Evolutionary conservation across 2,797 vertebrate genomes (phyloP).

Genomic region (Ispidina lecontei): DNA sequence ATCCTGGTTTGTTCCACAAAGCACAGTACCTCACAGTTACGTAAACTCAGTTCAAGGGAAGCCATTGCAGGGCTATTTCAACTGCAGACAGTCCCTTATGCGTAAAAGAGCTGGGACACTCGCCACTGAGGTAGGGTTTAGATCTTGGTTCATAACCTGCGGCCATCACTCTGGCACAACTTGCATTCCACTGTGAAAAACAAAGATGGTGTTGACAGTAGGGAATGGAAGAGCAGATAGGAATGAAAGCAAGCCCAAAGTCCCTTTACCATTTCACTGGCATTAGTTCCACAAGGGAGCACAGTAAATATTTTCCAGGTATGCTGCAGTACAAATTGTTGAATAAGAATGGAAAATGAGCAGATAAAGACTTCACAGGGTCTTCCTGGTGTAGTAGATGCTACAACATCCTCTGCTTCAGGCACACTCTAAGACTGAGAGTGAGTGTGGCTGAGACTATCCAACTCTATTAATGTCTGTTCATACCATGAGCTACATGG

Average conservation of each 20-base stretch:
- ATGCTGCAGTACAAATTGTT: neutral
- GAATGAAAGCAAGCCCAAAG: neutral
- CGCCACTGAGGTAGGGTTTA: neutral
- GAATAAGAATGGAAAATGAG: neutral
- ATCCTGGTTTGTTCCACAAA: neutral
- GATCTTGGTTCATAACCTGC: neutral
- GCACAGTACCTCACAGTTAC: neutral
- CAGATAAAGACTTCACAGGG: neutral
- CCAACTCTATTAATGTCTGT: rapidly evolving
- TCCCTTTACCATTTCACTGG: neutral
- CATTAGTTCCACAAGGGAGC: neutral
- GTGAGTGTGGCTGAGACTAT: neutral
- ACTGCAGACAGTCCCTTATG: neutral
- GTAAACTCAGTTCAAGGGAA: neutral
- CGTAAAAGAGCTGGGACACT: neutral
- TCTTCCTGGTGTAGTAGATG: neutral
- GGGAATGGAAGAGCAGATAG: neutral
- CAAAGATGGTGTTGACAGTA: neutral
- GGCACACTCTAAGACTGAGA: neutral
- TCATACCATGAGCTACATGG: neutral
- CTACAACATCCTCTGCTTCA: neutral
- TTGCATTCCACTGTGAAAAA: neutral
- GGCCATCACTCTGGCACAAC: neutral
- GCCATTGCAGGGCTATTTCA: neutral
- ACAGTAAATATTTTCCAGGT: neutral